Evolutionary conservation across 2,888 invertebrate species (phyloP).

Genomic region (Drosophila villosipedis): DNA sequence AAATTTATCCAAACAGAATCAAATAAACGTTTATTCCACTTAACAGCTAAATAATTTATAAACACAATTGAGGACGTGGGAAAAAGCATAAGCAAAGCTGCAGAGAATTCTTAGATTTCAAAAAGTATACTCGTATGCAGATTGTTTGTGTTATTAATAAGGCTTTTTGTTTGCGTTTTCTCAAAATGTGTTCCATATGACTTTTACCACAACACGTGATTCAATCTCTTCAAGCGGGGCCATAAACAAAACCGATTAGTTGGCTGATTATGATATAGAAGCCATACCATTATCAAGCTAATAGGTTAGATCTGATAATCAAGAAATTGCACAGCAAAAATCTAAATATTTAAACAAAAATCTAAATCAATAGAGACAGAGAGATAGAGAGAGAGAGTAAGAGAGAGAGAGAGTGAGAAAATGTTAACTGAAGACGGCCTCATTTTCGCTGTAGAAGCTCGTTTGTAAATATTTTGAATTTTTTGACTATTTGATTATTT

Average conservation of each 20-base stretch:
- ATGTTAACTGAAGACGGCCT: conserved; percentile 63
- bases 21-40: conserved; percentile 45
- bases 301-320: conserved; percentile 39
- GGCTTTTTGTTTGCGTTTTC: conserved; percentile 12
- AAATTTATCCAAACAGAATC: conserved; percentile 37
- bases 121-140: conserved; percentile 9
- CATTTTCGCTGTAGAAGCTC: conserved; percentile 44
- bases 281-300: conserved; percentile 12
- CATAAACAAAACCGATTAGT: conserved; percentile 33
- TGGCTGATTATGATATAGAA: conserved; percentile 25
- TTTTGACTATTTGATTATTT: conserved; percentile 75
- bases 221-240: conserved; percentile 13
- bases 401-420: conserved; percentile 12
- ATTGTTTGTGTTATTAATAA: conserved; percentile 28
- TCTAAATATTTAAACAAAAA: conserved; percentile 75
- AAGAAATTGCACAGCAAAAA: conserved; percentile 48
- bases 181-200: conserved; percentile 16
- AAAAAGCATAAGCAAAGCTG: conserved; percentile 55
- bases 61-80: conserved; percentile 66
- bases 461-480: conserved; percentile 78
- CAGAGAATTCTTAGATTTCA: conserved; percentile 8
- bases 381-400: neutral
- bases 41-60: conserved; percentile 55
- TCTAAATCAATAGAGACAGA: neutral
- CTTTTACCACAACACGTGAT: conserved; percentile 62